Conservation (phyloP, 1,140 invertebrate genomes). For the Sycophaga agraensis region DNA sequence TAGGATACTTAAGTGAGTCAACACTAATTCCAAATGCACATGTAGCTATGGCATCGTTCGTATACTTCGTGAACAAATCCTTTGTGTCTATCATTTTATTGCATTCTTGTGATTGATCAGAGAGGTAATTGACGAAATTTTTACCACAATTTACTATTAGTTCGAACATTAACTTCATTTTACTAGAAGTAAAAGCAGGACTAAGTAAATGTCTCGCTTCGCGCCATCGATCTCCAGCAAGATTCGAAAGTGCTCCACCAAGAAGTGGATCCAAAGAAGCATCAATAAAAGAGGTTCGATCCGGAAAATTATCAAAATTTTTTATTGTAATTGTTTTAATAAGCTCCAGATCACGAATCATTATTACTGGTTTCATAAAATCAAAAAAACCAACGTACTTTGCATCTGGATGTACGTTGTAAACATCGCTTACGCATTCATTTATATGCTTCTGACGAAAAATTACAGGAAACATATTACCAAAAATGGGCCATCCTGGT, state of each 20-base stretch:
- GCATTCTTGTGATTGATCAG: neutral
- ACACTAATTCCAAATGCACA: conserved; percentile 49
- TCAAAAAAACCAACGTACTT: conserved; percentile 59
- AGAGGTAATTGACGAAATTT: conserved; percentile 29
- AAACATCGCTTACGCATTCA: conserved; percentile 27
- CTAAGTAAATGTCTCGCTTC: conserved; percentile 48
- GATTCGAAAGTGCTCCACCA: conserved; percentile 56
- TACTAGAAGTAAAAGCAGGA: conserved; percentile 52
- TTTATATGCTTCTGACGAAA: conserved; percentile 20
- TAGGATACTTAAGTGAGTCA: conserved; percentile 43
- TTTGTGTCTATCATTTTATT: conserved; percentile 34
- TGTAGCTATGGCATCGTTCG: conserved; percentile 52
- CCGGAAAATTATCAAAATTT: too few species aligned
- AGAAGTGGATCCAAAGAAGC: conserved; percentile 59
- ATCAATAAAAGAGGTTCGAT: conserved; percentile 56
- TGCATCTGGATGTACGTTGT: conserved; percentile 28
- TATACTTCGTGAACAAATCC: conserved; percentile 43
- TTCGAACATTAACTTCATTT: conserved; percentile 48
- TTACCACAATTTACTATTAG: conserved; percentile 41
- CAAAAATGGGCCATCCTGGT: conserved; percentile 32
- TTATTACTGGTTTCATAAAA: conserved; percentile 56
- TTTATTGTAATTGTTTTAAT: conserved; percentile 58
- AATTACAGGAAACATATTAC: conserved; percentile 27
- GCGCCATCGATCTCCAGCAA: conserved; percentile 54
- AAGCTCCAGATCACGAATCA: conserved; percentile 65